phyloP scores from a whole-genome alignment of 2,888 invertebrate genomes.

The Leptinotarsa peninsularis region DNA sequence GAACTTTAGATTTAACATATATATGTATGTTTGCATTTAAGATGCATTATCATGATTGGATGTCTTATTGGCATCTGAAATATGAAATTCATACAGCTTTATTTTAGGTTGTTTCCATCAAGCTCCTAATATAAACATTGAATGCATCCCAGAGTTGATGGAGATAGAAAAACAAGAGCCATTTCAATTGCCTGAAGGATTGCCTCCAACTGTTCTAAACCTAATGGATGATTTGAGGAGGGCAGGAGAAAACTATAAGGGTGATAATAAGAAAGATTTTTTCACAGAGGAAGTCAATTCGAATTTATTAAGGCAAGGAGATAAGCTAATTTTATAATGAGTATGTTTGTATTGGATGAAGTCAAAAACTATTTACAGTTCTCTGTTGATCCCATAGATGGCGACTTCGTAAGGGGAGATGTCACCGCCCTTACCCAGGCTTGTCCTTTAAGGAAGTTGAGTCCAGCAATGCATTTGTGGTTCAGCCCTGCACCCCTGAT shows the following conservation, averaged over 20 bases:
- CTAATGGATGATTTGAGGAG: background rate
- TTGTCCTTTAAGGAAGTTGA: too few relatives aligned
- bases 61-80: too few relatives aligned
- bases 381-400: too few relatives aligned
- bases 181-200: constrained; percentile 7
- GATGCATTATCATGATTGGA: too few relatives aligned
- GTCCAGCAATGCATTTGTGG: too few relatives aligned
- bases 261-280: background rate
- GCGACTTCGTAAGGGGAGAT: too few relatives aligned
- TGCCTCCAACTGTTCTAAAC: background rate
- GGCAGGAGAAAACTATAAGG: constrained; percentile 3
- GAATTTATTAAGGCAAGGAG: background rate
- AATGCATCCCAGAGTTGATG: background rate
- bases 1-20: too few relatives aligned
- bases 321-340: background rate
- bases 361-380: background rate
- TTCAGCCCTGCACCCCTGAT: too few relatives aligned
- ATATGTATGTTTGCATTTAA: too few relatives aligned
- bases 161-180: background rate
- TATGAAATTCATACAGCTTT: background rate
- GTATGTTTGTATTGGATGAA: background rate
- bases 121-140: background rate
- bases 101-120: background rate
- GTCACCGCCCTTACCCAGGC: too few relatives aligned
- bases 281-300: constrained; percentile 1